Percentiles rank a stretch among this genome's conserved stretches.
Conservation (phyloP, 2,113 vertebrate species). For the Myotis davidii region DNA sequence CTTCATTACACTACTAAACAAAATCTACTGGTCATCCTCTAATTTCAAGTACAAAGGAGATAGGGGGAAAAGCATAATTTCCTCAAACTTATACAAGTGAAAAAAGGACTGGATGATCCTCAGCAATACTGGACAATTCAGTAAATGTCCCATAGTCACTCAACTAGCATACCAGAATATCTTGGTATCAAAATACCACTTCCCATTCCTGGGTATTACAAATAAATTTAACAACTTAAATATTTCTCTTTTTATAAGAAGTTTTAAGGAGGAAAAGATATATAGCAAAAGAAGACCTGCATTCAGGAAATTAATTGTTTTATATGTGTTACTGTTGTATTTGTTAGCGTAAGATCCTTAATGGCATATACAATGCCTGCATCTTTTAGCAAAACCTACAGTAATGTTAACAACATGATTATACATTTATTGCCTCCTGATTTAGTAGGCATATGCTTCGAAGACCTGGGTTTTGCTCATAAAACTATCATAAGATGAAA, state of each 20-base stretch:
- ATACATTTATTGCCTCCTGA: slow-evolving; percentile 16
- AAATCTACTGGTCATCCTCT: not conserved
- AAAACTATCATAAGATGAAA: slow-evolving; percentile 54
- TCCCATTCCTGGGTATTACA: not conserved
- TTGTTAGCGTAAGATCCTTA: not conserved
- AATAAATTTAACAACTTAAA: slow-evolving; percentile 14
- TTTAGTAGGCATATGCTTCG: not conserved
- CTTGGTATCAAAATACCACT: not conserved
- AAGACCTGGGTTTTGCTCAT: slow-evolving; percentile 6
- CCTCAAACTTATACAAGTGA: not conserved
- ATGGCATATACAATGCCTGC: not conserved
- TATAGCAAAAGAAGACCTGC: not conserved
- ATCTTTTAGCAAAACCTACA: not conserved
- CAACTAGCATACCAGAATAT: not conserved
- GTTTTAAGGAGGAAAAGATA: not conserved
- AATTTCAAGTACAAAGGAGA: not conserved
- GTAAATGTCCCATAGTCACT: not conserved
- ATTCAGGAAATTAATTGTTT: slow-evolving; percentile 11
- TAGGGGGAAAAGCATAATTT: not conserved
- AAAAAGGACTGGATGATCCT: not conserved
- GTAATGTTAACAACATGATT: not conserved
- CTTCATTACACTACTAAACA: not conserved
- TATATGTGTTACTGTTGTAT: not conserved
- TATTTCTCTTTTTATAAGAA: not conserved
- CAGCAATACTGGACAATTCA: not conserved